phyloP scores from a whole-genome alignment of 2,113 vertebrate genomes.

The Condylura cristata region DNA sequence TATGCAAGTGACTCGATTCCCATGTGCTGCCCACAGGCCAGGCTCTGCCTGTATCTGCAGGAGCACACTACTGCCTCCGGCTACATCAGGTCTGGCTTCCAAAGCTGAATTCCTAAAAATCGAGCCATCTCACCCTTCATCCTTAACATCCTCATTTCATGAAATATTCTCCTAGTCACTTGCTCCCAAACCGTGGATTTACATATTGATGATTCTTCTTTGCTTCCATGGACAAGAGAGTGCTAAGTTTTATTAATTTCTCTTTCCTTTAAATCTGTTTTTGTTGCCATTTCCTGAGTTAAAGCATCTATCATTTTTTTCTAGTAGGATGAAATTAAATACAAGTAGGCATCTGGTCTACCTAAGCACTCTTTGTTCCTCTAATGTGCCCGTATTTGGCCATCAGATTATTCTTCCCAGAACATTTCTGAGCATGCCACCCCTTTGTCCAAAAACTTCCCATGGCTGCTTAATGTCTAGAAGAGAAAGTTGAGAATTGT shows the following conservation, averaged over 20 bases:
- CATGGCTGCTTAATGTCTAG: not conserved
- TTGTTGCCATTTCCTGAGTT: not conserved
- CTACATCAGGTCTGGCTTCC: not conserved
- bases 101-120: not conserved
- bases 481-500: not conserved
- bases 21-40: not conserved
- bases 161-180: conserved; percentile 6
- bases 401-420: not conserved
- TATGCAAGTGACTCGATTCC: not conserved
- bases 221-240: not conserved
- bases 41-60: not conserved
- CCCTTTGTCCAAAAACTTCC: not conserved
- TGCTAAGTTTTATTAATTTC: not conserved
- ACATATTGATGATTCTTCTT: not conserved
- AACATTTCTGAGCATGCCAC: not conserved
- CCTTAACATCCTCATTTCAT: not conserved
- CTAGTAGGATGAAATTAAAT: not conserved
- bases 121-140: not conserved
- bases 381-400: not conserved
- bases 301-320: not conserved
- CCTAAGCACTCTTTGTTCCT: not conserved
- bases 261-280: conserved; percentile 44
- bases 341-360: not conserved
- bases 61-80: not conserved
- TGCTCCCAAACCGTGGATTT: conserved; percentile 24